Evolutionary conservation across 2,113 vertebrate genomes (phyloP).

Genomic region (Channa maculata): DNA sequence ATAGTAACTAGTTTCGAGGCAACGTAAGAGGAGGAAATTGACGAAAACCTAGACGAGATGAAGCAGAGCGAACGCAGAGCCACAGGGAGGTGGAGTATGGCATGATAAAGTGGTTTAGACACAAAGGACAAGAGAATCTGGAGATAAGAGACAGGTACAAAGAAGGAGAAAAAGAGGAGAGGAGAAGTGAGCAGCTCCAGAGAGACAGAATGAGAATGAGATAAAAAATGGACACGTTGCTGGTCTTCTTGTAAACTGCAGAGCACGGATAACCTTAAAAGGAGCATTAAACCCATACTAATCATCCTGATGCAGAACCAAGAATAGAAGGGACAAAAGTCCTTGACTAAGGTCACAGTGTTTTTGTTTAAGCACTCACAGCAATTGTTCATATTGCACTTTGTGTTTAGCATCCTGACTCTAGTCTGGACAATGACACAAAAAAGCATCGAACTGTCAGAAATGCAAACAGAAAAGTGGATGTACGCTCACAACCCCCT

Average conservation of each 20-base stretch:
- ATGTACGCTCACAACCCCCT: neutral
- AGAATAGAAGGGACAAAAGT: conserved; percentile 1
- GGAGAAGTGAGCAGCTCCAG: neutral
- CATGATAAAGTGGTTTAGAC: neutral
- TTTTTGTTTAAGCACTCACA: conserved; percentile 15
- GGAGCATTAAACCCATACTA: conserved; percentile 6
- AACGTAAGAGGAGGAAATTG: neutral
- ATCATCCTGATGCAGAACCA: conserved; percentile 7
- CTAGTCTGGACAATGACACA: neutral
- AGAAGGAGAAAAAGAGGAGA: neutral
- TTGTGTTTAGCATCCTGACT: conserved; percentile 15
- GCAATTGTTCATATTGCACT: conserved; percentile 17
- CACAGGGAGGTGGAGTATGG: neutral
- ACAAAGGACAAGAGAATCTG: neutral
- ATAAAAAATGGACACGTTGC: neutral
- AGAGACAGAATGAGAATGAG: conserved; percentile 7
- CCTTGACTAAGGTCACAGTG: conserved; percentile 24
- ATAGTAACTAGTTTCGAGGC: neutral
- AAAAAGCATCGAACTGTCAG: too few relatives aligned
- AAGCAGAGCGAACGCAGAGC: neutral
- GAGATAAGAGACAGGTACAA: neutral
- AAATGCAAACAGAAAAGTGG: neutral
- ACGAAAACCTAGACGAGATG: neutral
- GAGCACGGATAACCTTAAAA: neutral
- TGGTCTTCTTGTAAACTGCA: conserved; percentile 4